These are phyloP conservation scores for Tauraco erythrolophus DNA, from an alignment of 2,113 vertebrate species.

Conservation along the genomic window DNA sequence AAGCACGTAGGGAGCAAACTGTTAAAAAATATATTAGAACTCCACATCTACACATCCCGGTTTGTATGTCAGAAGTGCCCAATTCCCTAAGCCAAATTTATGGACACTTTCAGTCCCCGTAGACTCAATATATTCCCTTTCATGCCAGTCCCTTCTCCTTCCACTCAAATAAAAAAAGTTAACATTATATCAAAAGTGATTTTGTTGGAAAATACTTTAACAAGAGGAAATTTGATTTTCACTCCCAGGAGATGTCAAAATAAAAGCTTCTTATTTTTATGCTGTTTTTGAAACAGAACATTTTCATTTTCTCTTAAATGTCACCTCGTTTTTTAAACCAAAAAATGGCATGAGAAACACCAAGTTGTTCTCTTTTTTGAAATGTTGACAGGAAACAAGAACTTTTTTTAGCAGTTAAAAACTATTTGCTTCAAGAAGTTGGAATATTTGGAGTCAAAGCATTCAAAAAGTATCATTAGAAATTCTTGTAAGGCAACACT, in stretches of 20 bases:
- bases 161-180: not conserved
- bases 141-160: not conserved
- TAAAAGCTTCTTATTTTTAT: constrained; percentile 23
- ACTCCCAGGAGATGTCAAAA: constrained; percentile 23
- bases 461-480: not conserved
- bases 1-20: not conserved
- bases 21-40: not conserved
- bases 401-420: constrained; percentile 24
- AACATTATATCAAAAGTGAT: not conserved
- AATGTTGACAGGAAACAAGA: constrained; percentile 33
- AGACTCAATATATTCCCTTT: not conserved
- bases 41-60: not conserved
- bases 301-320: constrained; percentile 27
- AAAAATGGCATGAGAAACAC: not conserved
- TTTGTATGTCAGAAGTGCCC: not conserved
- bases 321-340: not conserved
- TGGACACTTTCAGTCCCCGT: not conserved
- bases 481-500: not conserved
- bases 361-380: constrained; percentile 43
- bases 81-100: not conserved
- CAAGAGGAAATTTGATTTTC: constrained; percentile 18
- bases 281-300: constrained; percentile 21
- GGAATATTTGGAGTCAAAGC: not conserved
- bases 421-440: constrained; percentile 8
- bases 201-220: not conserved